phyloP scores from a whole-genome alignment of 2,113 vertebrate species.

The Synchiropus splendidus region DNA sequence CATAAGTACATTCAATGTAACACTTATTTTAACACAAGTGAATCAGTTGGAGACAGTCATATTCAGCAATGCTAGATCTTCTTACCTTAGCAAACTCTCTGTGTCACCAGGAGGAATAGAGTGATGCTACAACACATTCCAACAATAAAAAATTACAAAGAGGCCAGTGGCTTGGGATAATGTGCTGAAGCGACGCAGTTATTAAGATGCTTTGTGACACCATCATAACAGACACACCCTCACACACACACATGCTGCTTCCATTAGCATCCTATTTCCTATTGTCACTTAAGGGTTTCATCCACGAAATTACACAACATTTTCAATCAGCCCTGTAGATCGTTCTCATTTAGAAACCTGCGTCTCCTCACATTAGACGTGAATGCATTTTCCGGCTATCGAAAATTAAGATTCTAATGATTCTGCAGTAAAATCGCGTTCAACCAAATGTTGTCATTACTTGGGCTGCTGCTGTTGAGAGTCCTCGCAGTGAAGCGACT shows the following conservation, averaged over 20 bases:
- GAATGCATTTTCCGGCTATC: constrained; percentile 14
- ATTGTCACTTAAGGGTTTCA: neutral
- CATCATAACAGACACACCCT: neutral
- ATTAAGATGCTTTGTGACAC: neutral
- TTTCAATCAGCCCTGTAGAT: neutral
- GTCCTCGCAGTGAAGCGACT: constrained; percentile 1
- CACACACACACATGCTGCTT: neutral
- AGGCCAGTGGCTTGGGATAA: no score
- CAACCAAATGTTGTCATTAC: constrained; percentile 4
- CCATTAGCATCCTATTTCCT: neutral
- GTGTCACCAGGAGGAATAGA: no score
- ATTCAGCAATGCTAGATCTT: no score
- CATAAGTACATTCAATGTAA: no score
- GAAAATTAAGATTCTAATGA: neutral
- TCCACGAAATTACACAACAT: no score
- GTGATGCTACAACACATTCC: no score
- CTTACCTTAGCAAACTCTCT: no score
- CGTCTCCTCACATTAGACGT: constrained; percentile 3
- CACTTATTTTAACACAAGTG: no score
- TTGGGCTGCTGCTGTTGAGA: neutral
- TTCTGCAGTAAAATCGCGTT: constrained; percentile 1
- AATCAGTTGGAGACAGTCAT: no score
- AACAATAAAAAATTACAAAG: no score
- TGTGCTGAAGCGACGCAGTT: no score
- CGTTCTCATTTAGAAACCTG: neutral